phyloP scores from a whole-genome alignment of 2,113 vertebrate genomes.

The Eretmochelys imbricata region DNA sequence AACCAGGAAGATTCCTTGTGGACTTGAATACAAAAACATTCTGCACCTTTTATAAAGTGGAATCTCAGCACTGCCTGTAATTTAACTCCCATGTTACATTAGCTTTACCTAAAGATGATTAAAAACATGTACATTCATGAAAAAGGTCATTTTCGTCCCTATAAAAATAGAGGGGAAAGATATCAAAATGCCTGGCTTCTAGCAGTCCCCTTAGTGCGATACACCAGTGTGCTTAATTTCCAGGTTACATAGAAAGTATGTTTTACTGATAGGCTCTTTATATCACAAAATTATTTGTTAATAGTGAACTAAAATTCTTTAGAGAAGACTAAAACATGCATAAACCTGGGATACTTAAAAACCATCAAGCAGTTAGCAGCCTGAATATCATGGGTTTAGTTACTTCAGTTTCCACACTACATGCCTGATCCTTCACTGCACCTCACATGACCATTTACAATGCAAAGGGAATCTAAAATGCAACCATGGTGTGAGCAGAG shows the following conservation, averaged over 20 bases:
- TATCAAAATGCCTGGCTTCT: constrained; percentile 61
- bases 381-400: not conserved
- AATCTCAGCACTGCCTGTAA: constrained; percentile 70
- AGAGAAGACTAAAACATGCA: constrained; percentile 32
- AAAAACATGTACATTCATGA: constrained; percentile 64
- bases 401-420: constrained; percentile 14
- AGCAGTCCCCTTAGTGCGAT: constrained; percentile 44
- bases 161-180: constrained; percentile 58
- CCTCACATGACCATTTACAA: not conserved
- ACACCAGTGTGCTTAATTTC: constrained; percentile 37
- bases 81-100: constrained; percentile 56
- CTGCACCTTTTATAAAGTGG: constrained; percentile 51
- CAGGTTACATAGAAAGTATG: constrained; percentile 53
- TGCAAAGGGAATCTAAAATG: not conserved
- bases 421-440: not conserved
- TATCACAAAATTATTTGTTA: constrained; percentile 58
- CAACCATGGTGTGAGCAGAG: not conserved
- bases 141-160: constrained; percentile 70
- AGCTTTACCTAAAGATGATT: constrained; percentile 69
- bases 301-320: constrained; percentile 33
- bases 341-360: constrained; percentile 20
- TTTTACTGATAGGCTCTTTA: constrained; percentile 49
- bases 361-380: not conserved
- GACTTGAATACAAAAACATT: constrained; percentile 58
- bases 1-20: constrained; percentile 68